Evolutionary conservation across 2,888 invertebrate genomes (phyloP), one percentile per base, ranked within the genome.

Genomic region (Sesia apiformis): DNA sequence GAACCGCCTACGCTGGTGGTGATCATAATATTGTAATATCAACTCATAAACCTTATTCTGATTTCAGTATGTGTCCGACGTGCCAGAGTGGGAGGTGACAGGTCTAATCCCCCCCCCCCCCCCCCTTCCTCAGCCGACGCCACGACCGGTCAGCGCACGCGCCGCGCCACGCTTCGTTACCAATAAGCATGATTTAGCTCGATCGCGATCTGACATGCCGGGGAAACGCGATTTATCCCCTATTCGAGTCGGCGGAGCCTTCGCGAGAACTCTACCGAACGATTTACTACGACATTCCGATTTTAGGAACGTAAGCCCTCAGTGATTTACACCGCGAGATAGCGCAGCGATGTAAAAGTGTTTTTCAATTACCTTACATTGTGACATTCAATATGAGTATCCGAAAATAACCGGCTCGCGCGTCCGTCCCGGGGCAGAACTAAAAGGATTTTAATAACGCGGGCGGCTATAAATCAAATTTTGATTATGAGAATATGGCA

Each of bases 131-230:
- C 43, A 43, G 7, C 43, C 8, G 8, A 4, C 7, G 46, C 8
- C 8, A 7, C 39, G 7, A n/a, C 3, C 49, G 41, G 41, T 50
- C 46, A 51, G 73, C 72, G 76, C 78, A 72, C 76, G 76, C 75
- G 73, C 66, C 67, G 64, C 63, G 63, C 62, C 71, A 74, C 74
- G 80, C 76, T 84, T 84, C 81, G 78, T 81, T 83, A 81, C 77
- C 76, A 72, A 73, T 81, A 80, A 82, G 76, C 68, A 74, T 83
- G 83, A 83, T 83, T 84, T 82, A 84, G 62, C 66, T 70, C 65
- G 70, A 66, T 69, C 67, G 66, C 75, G 69, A 76, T 74, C 75
- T 69, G 72, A 69, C 71, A 68, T 67, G 62, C 64, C 61, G 62
- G 55, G 57, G 53, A 60, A 57, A 55, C 54, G 61, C 58, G 64